Evolutionary conservation across 2,888 invertebrate species (phyloP).

Genomic region (Sarcophaga rosellei): DNA sequence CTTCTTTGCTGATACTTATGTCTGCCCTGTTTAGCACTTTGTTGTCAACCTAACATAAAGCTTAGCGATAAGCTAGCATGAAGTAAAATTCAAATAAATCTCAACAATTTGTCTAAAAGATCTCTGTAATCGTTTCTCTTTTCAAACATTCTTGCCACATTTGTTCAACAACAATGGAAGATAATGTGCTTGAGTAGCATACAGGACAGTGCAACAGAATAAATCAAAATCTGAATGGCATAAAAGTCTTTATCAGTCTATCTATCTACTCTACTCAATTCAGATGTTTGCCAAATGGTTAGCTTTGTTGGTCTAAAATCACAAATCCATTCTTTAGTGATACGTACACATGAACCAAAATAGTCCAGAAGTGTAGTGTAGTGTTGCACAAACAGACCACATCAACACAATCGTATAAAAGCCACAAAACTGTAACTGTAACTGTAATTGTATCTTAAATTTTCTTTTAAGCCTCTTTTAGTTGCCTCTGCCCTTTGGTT

Average conservation of each 20-base stretch:
- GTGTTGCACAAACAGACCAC: conserved; percentile 33
- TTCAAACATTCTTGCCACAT: neutral
- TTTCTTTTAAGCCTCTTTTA: too few relatives aligned
- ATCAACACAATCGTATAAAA: conserved; percentile 58
- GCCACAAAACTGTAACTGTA: conserved; percentile 45
- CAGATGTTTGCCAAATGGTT: conserved; percentile 31
- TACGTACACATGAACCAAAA: neutral
- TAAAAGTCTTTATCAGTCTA: neutral
- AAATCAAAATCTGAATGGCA: too few relatives aligned
- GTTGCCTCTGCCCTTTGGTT: too few relatives aligned
- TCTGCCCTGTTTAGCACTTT: too few relatives aligned
- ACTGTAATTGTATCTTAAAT: neutral
- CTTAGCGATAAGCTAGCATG: too few relatives aligned
- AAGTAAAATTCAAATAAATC: neutral
- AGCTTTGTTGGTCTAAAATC: conserved; percentile 17
- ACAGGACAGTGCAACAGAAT: too few relatives aligned
- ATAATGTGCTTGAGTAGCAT: too few relatives aligned
- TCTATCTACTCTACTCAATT: conserved; percentile 3
- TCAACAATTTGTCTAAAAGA: conserved; percentile 3
- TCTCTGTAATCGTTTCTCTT: neutral
- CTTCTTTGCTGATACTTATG: too few relatives aligned
- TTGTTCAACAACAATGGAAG: neutral
- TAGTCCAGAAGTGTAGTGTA: conserved; percentile 36
- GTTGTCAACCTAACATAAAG: too few relatives aligned
- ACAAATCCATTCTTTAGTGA: conserved; percentile 38